Base-by-base conservation (phyloP, 2,797 vertebrate species). In the Macrochelys suwanniensis region DNA sequence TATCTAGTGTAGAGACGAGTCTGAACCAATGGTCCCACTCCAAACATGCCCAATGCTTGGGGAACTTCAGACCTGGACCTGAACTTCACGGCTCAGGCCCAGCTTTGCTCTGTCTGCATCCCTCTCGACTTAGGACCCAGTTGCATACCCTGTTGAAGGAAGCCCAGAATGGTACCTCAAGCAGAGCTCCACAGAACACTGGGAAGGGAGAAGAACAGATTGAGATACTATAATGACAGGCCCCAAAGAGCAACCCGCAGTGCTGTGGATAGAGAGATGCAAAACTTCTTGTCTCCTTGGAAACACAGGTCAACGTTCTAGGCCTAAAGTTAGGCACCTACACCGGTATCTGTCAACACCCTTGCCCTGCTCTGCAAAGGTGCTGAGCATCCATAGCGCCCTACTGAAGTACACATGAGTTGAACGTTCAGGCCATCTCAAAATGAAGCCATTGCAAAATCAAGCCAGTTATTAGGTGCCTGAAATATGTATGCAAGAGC, bases 171-270 rank as follows among this genome's bases (percentile, higher is more conserved):
- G n/a, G 31, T 59, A 90, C 89, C 82, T 74, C 83, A 11, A 10
- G 16, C 53, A 54, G 53, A 23, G 56, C 26, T 57, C 88, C 80
- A 78, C 82, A 85, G 53, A 83, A 56, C 16, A 1, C 84, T 68
- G 80, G 26, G 57, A 71, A 56, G 65, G 83, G n/a, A 47, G n/a
- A 59, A 93, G 11, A 57, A 57, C 56, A 90, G 92, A 94, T 77
- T 96, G 93, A 57, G 26, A 57, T 13, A 57, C 56, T 28, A 28
- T 28, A 57, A 57, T 28, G 0, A 85, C 74, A 59, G 92, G 94
- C 91, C 90, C 87, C 89, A 2, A 91, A 89, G 92, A 91, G 93
- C 82, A 92, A 61, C 84, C 91, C 91, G 31, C 59, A 81, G 89
- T 87, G 84, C 25, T 65, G 87, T 9, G 33, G 61, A 68, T 37